These are phyloP conservation scores for Ceratosolen fusciceps DNA, from an alignment of 1,140 invertebrate species.

Conservation along the genomic window DNA sequence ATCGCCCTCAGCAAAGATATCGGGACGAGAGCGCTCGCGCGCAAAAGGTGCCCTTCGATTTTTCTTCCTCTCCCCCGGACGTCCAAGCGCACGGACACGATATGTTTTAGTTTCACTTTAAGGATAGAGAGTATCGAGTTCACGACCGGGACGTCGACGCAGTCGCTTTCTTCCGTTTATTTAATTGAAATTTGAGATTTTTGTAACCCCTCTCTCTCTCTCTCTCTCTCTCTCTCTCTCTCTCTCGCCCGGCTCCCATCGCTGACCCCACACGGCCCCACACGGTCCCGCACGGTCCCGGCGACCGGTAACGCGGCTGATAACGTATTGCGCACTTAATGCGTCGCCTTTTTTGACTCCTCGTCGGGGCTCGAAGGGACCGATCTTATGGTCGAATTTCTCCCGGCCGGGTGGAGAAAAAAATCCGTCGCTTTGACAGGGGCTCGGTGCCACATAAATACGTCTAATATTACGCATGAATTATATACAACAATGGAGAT, in stretches of 20 bases:
- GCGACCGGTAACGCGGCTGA: no score
- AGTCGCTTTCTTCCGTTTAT: conserved; percentile 36
- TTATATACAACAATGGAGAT: conserved; percentile 6
- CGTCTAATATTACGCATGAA: conserved; percentile 43
- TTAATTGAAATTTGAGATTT: conserved; percentile 50
- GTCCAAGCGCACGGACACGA: not conserved
- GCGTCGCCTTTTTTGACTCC: not conserved
- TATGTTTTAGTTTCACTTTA: conserved; percentile 41
- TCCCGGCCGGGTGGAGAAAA: not conserved
- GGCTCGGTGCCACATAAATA: conserved; percentile 27
- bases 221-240: no score
- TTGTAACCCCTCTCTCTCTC: not conserved
- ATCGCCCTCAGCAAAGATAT: not conserved
- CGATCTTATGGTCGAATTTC: conserved; percentile 16
- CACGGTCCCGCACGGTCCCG: no score
- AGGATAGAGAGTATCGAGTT: conserved; percentile 31
- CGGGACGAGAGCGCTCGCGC: not conserved
- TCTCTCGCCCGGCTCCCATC: no score
- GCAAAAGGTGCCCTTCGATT: conserved; percentile 23
- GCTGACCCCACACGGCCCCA: no score
- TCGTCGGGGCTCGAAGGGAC: not conserved
- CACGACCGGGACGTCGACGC: no score
- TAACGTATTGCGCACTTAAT: conserved; percentile 31
- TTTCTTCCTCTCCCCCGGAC: not conserved
- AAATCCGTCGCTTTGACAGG: conserved; percentile 13